Conservation (phyloP, 2,797 vertebrate species). For the Hoplostethus atlanticus region DNA sequence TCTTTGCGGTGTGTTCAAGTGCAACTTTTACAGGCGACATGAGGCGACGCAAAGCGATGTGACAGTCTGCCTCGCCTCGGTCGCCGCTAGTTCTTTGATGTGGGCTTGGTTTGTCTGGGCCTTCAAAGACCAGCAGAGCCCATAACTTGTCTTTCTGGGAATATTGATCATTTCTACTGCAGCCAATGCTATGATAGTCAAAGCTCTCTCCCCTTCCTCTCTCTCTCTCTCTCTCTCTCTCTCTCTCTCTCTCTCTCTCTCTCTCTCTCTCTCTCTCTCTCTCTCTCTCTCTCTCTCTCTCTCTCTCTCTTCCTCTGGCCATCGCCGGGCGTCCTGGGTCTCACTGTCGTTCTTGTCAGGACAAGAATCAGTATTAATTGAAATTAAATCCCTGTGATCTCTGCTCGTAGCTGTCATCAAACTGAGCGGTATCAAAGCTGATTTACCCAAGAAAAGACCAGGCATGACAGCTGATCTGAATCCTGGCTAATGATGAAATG, state of each 20-base stretch:
- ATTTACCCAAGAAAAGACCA: constrained; percentile 21
- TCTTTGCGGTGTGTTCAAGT: too few relatives aligned
- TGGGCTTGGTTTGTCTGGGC: too few relatives aligned
- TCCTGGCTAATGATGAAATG: constrained; percentile 36
- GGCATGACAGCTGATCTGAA: constrained; percentile 33
- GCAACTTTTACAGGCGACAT: too few relatives aligned
- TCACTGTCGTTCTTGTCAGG: not conserved
- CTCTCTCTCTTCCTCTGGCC: constrained; percentile 2
- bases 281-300: not conserved
- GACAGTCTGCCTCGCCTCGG: too few relatives aligned
- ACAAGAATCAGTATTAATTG: constrained; percentile 28
- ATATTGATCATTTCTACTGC: not conserved
- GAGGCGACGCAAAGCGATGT: too few relatives aligned
- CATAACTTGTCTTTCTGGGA: not conserved
- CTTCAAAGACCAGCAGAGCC: not conserved
- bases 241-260: not conserved
- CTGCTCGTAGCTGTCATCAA: not conserved
- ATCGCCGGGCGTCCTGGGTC: not conserved
- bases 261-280: not conserved
- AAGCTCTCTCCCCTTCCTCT: not conserved
- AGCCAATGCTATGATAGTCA: constrained; percentile 19
- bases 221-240: too few relatives aligned
- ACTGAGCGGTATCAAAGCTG: constrained; percentile 31
- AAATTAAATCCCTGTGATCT: constrained; percentile 40
- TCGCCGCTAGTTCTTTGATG: too few relatives aligned